Percentiles rank a stretch among this genome's conserved stretches.
These are phyloP conservation scores for Lasioglossum malachurum DNA, from an alignment of 2,888 invertebrate genomes.

Conservation along the genomic window DNA sequence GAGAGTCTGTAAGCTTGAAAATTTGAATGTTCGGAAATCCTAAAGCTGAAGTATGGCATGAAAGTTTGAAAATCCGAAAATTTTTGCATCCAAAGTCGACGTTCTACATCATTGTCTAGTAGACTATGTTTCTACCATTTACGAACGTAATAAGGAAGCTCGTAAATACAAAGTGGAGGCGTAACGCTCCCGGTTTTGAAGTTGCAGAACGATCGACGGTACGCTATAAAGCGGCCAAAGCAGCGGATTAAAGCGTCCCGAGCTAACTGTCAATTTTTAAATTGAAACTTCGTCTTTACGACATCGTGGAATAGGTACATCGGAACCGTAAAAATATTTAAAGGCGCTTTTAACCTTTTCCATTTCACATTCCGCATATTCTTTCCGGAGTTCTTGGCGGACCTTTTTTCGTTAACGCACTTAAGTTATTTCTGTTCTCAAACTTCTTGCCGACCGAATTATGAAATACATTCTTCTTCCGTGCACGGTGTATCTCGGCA, in stretches of 20 bases:
- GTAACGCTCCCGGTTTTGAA: background rate
- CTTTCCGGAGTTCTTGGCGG: background rate
- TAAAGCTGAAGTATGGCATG: background rate
- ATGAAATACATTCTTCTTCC: constrained; percentile 6
- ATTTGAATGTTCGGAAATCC: background rate
- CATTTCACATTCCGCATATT: background rate
- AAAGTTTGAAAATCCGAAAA: background rate
- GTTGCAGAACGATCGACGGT: background rate
- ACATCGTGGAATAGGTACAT: background rate
- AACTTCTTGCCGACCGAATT: constrained; percentile 11
- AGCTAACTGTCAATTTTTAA: background rate
- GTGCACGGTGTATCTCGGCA: background rate
- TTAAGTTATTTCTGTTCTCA: background rate
- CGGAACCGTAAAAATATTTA: background rate
- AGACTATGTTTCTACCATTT: background rate
- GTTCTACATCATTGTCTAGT: background rate
- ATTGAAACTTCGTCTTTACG: constrained; percentile 1
- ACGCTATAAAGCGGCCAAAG: background rate
- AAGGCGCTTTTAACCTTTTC: background rate
- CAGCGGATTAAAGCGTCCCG: background rate
- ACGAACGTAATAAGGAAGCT: background rate
- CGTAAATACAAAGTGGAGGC: background rate
- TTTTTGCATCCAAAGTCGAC: background rate
- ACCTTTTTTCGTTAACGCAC: background rate
- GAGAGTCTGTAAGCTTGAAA: background rate